Base-by-base conservation (phyloP, 2,888 invertebrate genomes). In the Euproctis similis region DNA sequence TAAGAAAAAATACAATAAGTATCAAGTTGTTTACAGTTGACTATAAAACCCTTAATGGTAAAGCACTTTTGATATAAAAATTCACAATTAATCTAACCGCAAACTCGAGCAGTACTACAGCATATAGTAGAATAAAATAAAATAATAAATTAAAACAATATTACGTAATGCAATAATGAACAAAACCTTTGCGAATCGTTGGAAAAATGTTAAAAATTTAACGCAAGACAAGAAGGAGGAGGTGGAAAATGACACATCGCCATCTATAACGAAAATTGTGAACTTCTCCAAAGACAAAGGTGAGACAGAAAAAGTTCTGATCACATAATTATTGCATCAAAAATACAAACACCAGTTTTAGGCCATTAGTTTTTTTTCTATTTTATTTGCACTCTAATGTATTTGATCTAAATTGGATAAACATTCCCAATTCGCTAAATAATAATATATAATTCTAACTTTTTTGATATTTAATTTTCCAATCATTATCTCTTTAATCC, bases 161-260 rank as follows among this genome's bases (percentile, higher is more conserved):
- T n/a, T n/a, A n/a, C n/a, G n/a, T 42, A 44, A 55, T 35, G 26
- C 36, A 36, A 47, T 44, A 44, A 78, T 75, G 72, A 73, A 57
- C 54, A 74, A 60, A 51, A 56, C 49, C 26, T 48, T 56, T 21
- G 51, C 49, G 24, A 66, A 61, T 47, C 75, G 65, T 57, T 78
- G 78, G 78, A 74, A 69, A 63, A 69, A 66, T 42, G 57, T 76
- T 36, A 72, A 74, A 61, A 50, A 57, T 31, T 55, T 73, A 36
- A 41, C 55, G 12, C 58, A 64, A 44, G 62, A 42, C 46, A 55
- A 24, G 50, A 50, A 37, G 48, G 8, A 11, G 1, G 53, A 46
- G 46, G 50, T 40, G 14, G 52, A 46, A 36, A 50, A 54, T 16
- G 52, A 50, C 35, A 53, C 55, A 30, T 37, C 54, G 8, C 11